These are phyloP conservation scores for Sciurus carolinensis DNA, from an alignment of 2,797 vertebrate genomes.

Conservation along the genomic window DNA sequence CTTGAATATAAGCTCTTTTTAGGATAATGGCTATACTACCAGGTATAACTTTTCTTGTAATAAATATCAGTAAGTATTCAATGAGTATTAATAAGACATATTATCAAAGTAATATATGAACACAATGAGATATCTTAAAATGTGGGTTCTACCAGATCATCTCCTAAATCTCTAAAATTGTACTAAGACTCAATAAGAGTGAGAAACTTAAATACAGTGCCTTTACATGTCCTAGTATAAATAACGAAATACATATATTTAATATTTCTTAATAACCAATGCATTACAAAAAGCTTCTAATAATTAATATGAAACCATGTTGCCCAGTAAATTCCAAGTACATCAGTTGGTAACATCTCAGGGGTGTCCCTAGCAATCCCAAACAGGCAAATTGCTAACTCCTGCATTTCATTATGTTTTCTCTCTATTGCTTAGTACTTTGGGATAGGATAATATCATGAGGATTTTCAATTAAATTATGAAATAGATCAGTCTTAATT, in stretches of 20 bases:
- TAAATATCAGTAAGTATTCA: not conserved
- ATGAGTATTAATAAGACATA: not conserved
- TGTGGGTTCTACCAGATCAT: not conserved
- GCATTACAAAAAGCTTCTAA: not conserved
- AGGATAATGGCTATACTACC: not conserved
- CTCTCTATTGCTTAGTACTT: not conserved
- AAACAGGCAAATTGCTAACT: not conserved
- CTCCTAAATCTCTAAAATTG: not conserved
- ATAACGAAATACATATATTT: not conserved
- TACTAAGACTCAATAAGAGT: not conserved
- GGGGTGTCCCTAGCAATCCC: not conserved
- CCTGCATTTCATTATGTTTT: not conserved
- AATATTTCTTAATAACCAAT: not conserved
- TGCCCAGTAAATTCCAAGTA: not conserved
- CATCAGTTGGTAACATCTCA: not conserved
- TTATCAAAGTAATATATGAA: not conserved
- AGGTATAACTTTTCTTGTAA: not conserved
- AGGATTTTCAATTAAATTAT: not conserved
- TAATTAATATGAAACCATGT: conserved; percentile 2
- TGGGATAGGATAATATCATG: not conserved
- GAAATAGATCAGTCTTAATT: not conserved
- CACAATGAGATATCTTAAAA: not conserved
- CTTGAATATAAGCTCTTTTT: not conserved
- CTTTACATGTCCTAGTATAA: not conserved
- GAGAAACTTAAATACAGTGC: not conserved